Percentiles rank a stretch among this genome's conserved stretches.
Conservation (phyloP, 2,888 invertebrate species). For the Pseudoips prasinana region DNA sequence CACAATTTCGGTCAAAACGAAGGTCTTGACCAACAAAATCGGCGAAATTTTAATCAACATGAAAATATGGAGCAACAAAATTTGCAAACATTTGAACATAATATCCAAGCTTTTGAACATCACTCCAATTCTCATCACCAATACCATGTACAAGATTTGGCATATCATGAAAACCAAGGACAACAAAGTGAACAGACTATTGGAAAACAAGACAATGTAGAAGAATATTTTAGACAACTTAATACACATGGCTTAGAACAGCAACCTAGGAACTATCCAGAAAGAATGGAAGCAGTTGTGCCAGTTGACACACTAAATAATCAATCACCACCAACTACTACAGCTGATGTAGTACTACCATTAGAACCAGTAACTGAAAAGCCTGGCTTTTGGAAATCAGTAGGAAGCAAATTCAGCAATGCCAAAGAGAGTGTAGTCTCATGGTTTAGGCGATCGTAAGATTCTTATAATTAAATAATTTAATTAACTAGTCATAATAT, state of each 20-base stretch:
- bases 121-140: background rate
- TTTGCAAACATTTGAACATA: too few species aligned
- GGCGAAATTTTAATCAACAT: conserved; percentile 3
- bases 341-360: conserved; percentile 26
- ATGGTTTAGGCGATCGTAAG: conserved; percentile 59
- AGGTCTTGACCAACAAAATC: conserved; percentile 3
- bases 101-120: background rate
- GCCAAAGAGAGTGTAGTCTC: conserved; percentile 78
- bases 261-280: background rate
- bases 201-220: background rate
- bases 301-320: too few species aligned
- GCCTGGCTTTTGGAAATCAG: conserved; percentile 80
- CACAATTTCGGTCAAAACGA: conserved; percentile 5
- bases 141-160: conserved; percentile 4
- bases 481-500: conserved; percentile 20
- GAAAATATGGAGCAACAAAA: conserved; percentile 16
- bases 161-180: conserved; percentile 11
- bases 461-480: conserved; percentile 10
- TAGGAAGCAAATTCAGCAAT: conserved; percentile 75
- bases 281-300: too few species aligned
- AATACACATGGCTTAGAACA: background rate
- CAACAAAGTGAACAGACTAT: conserved; percentile 4
- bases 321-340: too few species aligned
- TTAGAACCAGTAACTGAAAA: conserved; percentile 50
- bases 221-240: background rate